Conservation (phyloP, 2,113 vertebrate species). For the Myrmecophaga tridactyla region DNA sequence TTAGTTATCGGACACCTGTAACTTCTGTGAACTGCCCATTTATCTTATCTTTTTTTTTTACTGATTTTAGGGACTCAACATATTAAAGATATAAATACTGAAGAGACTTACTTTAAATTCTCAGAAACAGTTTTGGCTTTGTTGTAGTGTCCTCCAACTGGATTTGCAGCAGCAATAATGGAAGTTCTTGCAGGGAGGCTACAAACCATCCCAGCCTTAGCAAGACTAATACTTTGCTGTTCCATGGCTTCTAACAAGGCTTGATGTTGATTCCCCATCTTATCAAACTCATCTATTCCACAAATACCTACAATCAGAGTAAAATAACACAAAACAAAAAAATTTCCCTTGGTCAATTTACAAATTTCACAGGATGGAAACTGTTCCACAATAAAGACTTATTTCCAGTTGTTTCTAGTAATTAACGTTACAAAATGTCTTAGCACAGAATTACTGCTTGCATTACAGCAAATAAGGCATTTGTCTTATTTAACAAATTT, state of each 20-base stretch:
- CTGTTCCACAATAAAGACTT: conserved; percentile 14
- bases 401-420: conserved; percentile 38
- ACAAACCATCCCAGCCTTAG: conserved; percentile 97
- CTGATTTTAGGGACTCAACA: not conserved
- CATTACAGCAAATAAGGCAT: conserved; percentile 8
- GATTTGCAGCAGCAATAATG: conserved; percentile 96
- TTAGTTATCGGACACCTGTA: conserved; percentile 9
- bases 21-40: conserved; percentile 4
- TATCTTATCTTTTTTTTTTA: not conserved
- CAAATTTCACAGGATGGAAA: conserved; percentile 24
- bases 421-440: conserved; percentile 39
- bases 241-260: conserved; percentile 98
- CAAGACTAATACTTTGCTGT: conserved; percentile 97
- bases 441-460: not conserved
- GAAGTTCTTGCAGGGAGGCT: conserved; percentile 95
- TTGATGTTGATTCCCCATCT: conserved; percentile 96
- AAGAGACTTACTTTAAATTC: conserved; percentile 92
- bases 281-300: conserved; percentile 99
- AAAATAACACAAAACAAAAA: conserved; percentile 24
- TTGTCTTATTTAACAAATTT: conserved; percentile 2
- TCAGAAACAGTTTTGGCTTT: conserved; percentile 97
- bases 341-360: conserved; percentile 13
- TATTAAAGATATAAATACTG: conserved; percentile 52
- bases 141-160: conserved; percentile 96
- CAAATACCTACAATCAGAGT: conserved; percentile 89